A percentile compares a stretch with the other conserved stretches of the same genome.
Conservation (phyloP, 2,888 invertebrate species). For the Scaptodrosophila latifasciaeformis region DNA sequence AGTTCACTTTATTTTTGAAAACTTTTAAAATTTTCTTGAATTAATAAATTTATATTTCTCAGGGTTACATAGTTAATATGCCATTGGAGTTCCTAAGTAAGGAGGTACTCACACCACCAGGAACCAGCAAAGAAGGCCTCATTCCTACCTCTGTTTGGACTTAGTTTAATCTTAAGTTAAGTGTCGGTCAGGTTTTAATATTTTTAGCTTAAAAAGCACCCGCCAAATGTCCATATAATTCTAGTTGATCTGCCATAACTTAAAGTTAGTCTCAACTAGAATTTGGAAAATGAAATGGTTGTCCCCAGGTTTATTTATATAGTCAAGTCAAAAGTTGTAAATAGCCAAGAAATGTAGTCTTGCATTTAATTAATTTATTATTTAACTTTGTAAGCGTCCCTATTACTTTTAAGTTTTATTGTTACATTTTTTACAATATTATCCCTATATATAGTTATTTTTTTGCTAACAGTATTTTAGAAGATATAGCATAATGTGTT, state of each 20-base stretch:
- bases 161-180: no score
- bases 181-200: no score
- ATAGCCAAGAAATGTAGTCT: not conserved
- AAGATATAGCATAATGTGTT: constrained; percentile 38
- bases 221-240: no score
- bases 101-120: constrained; percentile 89
- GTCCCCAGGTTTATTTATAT: no score
- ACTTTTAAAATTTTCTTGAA: no score
- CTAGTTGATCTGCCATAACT: no score
- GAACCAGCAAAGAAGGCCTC: constrained; percentile 90
- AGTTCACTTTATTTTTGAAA: not conserved
- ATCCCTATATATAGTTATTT: constrained; percentile 12
- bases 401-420: constrained; percentile 34
- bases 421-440: constrained; percentile 4
- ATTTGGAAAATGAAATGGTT: no score
- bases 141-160: constrained; percentile 96
- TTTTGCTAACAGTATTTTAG: constrained; percentile 57
- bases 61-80: constrained; percentile 91
- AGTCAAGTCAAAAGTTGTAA: not conserved
- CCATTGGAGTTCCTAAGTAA: constrained; percentile 92
- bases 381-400: constrained; percentile 36
- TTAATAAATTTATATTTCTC: constrained; percentile 22
- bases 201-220: constrained; percentile 34
- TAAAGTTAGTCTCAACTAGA: no score
- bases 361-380: constrained; percentile 48